Conservation (phyloP, 2,888 invertebrate species). For the Chymomyza fuscimana region DNA sequence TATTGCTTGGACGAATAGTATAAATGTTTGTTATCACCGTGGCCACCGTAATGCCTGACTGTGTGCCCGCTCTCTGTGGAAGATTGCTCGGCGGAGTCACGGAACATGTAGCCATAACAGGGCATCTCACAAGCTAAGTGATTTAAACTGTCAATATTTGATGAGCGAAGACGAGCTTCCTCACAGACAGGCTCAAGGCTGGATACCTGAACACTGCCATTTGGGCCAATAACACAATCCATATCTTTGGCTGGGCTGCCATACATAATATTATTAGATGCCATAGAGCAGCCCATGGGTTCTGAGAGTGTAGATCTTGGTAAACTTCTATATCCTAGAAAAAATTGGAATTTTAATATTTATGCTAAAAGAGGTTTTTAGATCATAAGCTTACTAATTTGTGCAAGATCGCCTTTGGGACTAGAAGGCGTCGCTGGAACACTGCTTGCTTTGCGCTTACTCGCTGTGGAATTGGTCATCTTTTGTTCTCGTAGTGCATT, state of each 20-base stretch:
- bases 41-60: constrained; percentile 63
- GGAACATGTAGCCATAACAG: constrained; percentile 84
- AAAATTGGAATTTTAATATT: not conserved
- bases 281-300: constrained; percentile 81
- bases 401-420: constrained; percentile 82
- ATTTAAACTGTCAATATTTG: constrained; percentile 71
- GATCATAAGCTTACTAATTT: constrained; percentile 80
- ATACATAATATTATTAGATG: constrained; percentile 80
- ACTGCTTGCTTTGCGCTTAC: constrained; percentile 89
- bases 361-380: not conserved
- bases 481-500: constrained; percentile 84
- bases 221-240: constrained; percentile 42
- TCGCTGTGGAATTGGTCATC: constrained; percentile 82
- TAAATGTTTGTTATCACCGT: constrained; percentile 51
- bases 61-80: constrained; percentile 87
- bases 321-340: constrained; percentile 89
- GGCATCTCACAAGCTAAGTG: constrained; percentile 72
- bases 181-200: constrained; percentile 86
- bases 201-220: constrained; percentile 63
- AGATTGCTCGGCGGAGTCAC: constrained; percentile 89
- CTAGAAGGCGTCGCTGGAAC: constrained; percentile 93
- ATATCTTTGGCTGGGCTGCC: constrained; percentile 78
- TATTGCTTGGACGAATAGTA: constrained; percentile 65
- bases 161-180: constrained; percentile 81
- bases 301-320: constrained; percentile 92